Evolutionary conservation across 2,797 vertebrate species (phyloP), one percentile per base, ranked within the genome.

Genomic region (Geotria australis): DNA sequence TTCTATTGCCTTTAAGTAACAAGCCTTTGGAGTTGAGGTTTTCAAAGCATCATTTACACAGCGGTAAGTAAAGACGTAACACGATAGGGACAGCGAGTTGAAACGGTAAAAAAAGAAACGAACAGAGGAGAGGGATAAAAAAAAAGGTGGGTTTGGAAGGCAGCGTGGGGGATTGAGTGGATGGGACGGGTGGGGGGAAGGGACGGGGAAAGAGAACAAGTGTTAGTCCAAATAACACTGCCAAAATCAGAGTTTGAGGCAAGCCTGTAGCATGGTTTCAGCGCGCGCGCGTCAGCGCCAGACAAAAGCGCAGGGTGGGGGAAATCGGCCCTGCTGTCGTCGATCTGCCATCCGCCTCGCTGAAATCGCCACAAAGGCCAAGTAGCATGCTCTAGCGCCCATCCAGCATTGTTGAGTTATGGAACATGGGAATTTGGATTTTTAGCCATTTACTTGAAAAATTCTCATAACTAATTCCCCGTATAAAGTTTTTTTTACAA

Each of bases 1-100:
- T 77, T 98, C 91, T 73, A 95, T 98, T 70, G 91, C 89, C 78
- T 98, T 98, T 81, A 98, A 81, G 77, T 98, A 98, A 76, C 91
- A 95, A 66, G 88, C 91, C 86, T 98, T 93, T 55, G 15, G 15
- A 55, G n/a, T 55, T 15, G 51, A 15, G 15, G n/a, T n/a, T 55
- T 12, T 12, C 12, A 55, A 53, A 55, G 15, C 51, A 55, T 55
- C 51, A 9, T n/a, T 55, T 24, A 55, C 24, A n/a, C 51, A 55
- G n/a, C 51, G 51, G 55, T n/a, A n/a, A 15, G 51, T 24, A n/a
- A 15, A 55, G 24, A 51, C 11, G 48, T 51, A 51, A 51, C 13
- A 51, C 11, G 13, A 14, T 51, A 11, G 11, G 48, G 48, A 14
- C 11, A 14, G 13, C 11, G 55, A 15, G 51, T 9, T 24, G 51